phyloP scores from a whole-genome alignment of 2,113 vertebrate species.

The Crotophaga sulcirostris region DNA sequence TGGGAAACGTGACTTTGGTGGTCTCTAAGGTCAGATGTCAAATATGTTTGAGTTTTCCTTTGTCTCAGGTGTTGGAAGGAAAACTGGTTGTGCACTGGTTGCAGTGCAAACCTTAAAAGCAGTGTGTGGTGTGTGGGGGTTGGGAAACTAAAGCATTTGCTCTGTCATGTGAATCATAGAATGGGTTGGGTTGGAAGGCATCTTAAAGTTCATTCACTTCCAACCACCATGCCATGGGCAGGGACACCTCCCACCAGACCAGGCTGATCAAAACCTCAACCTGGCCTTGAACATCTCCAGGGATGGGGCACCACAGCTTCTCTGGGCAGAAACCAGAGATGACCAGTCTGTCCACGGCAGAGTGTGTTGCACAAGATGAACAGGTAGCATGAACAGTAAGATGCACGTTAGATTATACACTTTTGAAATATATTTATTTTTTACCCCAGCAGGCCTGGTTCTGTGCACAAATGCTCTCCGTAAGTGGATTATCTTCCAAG shows the following conservation, averaged over 20 bases:
- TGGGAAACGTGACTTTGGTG: background rate
- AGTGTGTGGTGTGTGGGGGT: background rate
- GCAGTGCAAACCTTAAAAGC: background rate
- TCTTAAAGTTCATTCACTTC: too few relatives aligned
- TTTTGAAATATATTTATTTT: background rate
- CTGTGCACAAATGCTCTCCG: background rate
- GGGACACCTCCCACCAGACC: too few relatives aligned
- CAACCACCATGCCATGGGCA: too few relatives aligned
- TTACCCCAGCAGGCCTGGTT: background rate
- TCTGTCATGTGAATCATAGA: background rate
- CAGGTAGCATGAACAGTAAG: background rate
- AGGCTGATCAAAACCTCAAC: too few relatives aligned
- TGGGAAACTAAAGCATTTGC: background rate
- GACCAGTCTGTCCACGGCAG: rapidly evolving
- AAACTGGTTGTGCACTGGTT: background rate
- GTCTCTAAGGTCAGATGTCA: background rate
- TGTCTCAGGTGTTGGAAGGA: background rate
- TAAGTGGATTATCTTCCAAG: background rate
- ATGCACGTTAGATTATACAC: background rate
- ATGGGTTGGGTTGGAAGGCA: too few relatives aligned
- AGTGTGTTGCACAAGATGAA: background rate
- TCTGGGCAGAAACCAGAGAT: background rate
- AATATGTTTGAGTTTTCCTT: background rate
- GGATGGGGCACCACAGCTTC: too few relatives aligned
- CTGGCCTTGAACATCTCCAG: too few relatives aligned